Evolutionary conservation across 1,140 invertebrate species (phyloP).

Genomic region (Archegozetes longisetosus): DNA sequence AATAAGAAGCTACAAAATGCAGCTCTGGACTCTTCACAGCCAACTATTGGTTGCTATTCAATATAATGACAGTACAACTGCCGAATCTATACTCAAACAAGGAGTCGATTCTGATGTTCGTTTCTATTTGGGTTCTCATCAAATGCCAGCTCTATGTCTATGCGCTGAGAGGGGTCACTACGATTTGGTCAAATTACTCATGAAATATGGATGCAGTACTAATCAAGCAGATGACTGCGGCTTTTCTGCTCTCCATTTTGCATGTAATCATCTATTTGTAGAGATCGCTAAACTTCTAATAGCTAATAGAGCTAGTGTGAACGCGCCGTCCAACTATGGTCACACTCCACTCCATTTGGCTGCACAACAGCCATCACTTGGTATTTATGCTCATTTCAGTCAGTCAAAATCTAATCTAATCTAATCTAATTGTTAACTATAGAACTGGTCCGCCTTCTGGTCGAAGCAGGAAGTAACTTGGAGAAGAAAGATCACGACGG

Average conservation of each 20-base stretch:
- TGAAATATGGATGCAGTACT: constrained; percentile 22
- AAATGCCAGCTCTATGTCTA: constrained; percentile 25
- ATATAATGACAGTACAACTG: constrained; percentile 21
- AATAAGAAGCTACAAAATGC: not conserved
- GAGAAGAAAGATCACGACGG: constrained; percentile 24
- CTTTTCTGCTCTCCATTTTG: constrained; percentile 22
- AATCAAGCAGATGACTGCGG: not conserved
- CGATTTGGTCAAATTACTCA: constrained; percentile 22
- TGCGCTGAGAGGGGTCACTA: constrained; percentile 25
- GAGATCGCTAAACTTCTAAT: constrained; percentile 21
- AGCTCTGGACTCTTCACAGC: constrained; percentile 12
- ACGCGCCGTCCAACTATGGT: constrained; percentile 19
- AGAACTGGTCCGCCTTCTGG: constrained; percentile 21
- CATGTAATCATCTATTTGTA: constrained; percentile 21
- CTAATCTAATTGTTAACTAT: not conserved
- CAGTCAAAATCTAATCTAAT: not conserved
- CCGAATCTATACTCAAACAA: constrained; percentile 19
- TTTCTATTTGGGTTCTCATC: constrained; percentile 24
- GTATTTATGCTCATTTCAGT: constrained; percentile 1
- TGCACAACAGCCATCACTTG: constrained; percentile 49
- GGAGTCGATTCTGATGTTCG: constrained; percentile 25
- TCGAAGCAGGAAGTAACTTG: constrained; percentile 16
- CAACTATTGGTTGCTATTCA: constrained; percentile 22
- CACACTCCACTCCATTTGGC: constrained; percentile 39
- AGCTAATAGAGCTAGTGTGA: constrained; percentile 20